A percentile compares a stretch with the other conserved stretches of the same genome.
phyloP scores from a whole-genome alignment of 2,113 vertebrate species.

The Rhizomys pruinosus region DNA sequence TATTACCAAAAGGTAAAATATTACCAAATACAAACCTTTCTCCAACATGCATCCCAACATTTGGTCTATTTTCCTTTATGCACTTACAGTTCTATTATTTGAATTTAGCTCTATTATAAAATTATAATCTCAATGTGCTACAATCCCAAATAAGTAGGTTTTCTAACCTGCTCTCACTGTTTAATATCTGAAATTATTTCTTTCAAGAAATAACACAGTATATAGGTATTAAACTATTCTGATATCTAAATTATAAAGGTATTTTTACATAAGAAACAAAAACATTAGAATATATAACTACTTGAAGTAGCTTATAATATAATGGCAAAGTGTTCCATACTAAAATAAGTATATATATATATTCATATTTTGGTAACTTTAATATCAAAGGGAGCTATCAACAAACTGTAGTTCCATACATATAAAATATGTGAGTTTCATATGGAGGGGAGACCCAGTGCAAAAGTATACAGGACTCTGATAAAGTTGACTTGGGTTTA shows the following conservation, averaged over 20 bases:
- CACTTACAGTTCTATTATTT: background rate
- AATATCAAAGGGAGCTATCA: no score
- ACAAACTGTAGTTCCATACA: no score
- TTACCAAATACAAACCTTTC: slow-evolving; percentile 11
- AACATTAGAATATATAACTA: background rate
- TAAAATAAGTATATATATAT: no score
- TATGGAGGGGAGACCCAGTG: no score
- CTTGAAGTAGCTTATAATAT: background rate
- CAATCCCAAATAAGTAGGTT: background rate
- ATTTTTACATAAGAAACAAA: background rate
- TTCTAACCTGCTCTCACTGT: background rate
- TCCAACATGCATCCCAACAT: background rate
- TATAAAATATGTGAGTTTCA: no score
- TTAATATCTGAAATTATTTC: background rate
- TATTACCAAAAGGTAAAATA: no score
- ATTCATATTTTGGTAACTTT: no score
- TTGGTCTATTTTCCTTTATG: background rate
- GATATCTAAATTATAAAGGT: background rate
- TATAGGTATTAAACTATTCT: background rate
- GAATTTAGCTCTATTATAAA: background rate
- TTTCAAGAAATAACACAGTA: background rate
- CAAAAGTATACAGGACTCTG: no score
- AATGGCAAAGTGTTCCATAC: background rate
- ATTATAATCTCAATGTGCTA: background rate
- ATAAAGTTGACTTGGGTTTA: no score